Evolutionary conservation across 2,797 vertebrate species (phyloP).

Genomic region (Premnoplex brunnescens): DNA sequence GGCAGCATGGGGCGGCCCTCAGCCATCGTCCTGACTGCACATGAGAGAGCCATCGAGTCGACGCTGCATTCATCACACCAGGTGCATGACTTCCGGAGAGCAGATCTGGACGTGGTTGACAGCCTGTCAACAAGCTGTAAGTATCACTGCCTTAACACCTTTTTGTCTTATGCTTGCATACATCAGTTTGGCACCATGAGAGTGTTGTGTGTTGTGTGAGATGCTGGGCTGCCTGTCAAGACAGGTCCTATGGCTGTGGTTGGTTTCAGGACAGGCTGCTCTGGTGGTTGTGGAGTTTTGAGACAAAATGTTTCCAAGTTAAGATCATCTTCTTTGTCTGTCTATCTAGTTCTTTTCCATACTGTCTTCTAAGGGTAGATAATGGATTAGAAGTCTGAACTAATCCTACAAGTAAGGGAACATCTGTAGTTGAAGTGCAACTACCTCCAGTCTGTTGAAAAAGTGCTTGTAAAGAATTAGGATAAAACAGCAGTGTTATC

Average conservation of each 20-base stretch:
- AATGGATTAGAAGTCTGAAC: neutral
- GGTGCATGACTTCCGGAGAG: constrained; percentile 55
- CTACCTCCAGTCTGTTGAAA: neutral
- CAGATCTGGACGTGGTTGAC: constrained; percentile 64
- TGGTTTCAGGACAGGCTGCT: neutral
- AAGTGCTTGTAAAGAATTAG: neutral
- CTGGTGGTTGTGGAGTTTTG: neutral
- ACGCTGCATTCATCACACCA: constrained; percentile 63
- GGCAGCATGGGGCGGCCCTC: constrained; percentile 53
- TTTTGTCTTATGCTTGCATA: neutral
- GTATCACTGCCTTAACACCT: constrained; percentile 64
- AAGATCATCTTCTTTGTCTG: neutral
- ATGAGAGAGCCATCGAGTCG: constrained; percentile 72
- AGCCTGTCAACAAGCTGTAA: constrained; percentile 76
- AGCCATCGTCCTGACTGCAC: constrained; percentile 71
- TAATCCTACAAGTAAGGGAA: neutral
- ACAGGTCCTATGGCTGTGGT: neutral
- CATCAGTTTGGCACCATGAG: neutral
- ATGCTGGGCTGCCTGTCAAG: neutral
- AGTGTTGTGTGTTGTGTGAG: neutral
- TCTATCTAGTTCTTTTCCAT: neutral
- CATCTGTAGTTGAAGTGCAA: neutral
- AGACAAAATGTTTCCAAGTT: neutral
- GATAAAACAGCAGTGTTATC: neutral
- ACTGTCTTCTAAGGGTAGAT: neutral